Evolutionary conservation across 2,797 vertebrate species (phyloP), one percentile per base, ranked within the genome.

Genomic region (Glyptemys insculpta): DNA sequence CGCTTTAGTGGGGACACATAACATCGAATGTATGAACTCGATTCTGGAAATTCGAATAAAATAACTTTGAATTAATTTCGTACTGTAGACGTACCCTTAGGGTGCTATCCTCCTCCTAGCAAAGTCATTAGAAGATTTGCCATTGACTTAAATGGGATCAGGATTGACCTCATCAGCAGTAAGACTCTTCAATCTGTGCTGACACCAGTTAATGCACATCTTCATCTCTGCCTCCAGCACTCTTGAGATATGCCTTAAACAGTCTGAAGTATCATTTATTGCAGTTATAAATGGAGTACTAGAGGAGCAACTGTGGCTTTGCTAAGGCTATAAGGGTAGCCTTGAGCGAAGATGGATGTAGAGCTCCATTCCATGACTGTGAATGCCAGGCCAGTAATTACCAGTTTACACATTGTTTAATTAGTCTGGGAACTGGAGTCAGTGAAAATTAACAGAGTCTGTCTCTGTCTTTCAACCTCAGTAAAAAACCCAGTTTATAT

Each of bases 391-490:
- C 44, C 21, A 93, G 78, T 91, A 88, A 92, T 93, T 85, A 83
- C 4, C 31, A 37, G 79, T 72, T 12, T 72, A 91, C 21, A 78
- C 19, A 78, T 72, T 29, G 81, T 88, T 94, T 37, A 3, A 14
- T 72, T 23, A 72, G n/a, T 76, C 65, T n/a, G 3, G 68, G 82
- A 94, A 56, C 65, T 94, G 59, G 65, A 94, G 34, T 96, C 85
- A 62, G 2, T 29, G 83, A 81, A 85, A 89, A 84, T 85, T 89
- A 86, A 79, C 81, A 74, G 3, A 83, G 54, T 79, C 79, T 95
- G 72, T 68, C 65, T 92, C 76, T 56, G 21, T 85, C 21, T 80
- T 90, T 83, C 80, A 76, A 31, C n/a, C 79, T 76, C 59, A 59
- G 2, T 2, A 57, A 79, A 50, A 3, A 21, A 29, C 7, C 6